phyloP scores from a whole-genome alignment of 2,888 invertebrate genomes.

The Stenodera caucasica region DNA sequence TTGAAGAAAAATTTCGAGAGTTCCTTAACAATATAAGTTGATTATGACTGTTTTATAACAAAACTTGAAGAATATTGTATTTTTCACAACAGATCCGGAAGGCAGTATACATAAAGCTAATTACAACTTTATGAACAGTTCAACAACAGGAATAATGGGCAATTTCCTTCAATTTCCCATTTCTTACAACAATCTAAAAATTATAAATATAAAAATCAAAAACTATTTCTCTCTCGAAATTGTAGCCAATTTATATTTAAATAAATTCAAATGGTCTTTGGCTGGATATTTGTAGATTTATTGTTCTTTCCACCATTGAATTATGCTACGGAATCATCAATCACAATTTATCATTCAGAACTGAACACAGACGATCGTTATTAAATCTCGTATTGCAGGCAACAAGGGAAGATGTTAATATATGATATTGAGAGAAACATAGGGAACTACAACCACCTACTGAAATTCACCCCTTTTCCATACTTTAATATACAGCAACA shows the following conservation, averaged over 20 bases:
- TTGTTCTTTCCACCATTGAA: background rate
- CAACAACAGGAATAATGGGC: background rate
- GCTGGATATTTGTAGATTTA: background rate
- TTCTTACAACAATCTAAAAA: background rate
- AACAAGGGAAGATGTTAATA: conserved; percentile 27
- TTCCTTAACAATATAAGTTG: conserved; percentile 1
- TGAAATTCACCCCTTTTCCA: background rate
- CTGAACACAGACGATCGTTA: conserved; percentile 15
- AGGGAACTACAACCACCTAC: background rate
- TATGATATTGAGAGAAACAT: conserved; percentile 16
- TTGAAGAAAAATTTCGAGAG: too few relatives aligned
- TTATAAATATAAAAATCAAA: background rate
- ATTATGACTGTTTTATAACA: conserved; percentile 1
- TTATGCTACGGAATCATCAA: background rate
- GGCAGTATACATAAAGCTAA: conserved; percentile 5
- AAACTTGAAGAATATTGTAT: background rate
- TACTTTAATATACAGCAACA: background rate
- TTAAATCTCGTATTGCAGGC: conserved; percentile 20
- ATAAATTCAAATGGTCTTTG: background rate
- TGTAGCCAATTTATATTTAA: too few relatives aligned
- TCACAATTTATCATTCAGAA: conserved; percentile 5
- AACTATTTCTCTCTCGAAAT: too few relatives aligned
- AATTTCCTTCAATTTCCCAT: background rate
- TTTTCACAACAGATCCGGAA: background rate
- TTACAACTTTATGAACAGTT: conserved; percentile 2